Percentiles rank a stretch among this genome's conserved stretches.
phyloP scores from a whole-genome alignment of 2,888 invertebrate species.

The Syritta pipiens region DNA sequence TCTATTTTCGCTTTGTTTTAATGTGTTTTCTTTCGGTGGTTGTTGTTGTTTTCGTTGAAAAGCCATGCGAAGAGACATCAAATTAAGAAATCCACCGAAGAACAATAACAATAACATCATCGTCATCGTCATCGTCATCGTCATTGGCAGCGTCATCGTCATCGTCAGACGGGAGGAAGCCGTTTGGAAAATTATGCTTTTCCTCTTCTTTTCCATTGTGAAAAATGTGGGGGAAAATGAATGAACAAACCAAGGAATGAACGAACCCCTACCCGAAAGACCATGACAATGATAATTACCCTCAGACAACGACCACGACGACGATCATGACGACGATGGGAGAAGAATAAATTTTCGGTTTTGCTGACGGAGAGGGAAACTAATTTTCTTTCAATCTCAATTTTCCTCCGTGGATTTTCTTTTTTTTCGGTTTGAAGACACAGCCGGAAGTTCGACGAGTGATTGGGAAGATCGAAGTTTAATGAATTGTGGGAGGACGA shows the following conservation, averaged over 20 bases:
- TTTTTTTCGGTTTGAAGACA: background rate
- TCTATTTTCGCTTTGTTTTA: slow-evolving; percentile 61
- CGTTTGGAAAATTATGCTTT: slow-evolving; percentile 58
- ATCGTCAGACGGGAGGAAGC: background rate
- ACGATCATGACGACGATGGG: slow-evolving; percentile 23
- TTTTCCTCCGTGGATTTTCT: slow-evolving; percentile 18
- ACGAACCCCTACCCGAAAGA: slow-evolving; percentile 46
- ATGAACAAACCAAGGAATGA: background rate
- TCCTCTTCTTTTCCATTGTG: slow-evolving; percentile 40
- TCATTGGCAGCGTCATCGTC: background rate
- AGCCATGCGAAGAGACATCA: slow-evolving; percentile 52
- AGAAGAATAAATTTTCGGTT: slow-evolving; percentile 38
- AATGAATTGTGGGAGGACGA: too few relatives aligned
- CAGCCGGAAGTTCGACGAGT: slow-evolving; percentile 5
- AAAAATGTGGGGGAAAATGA: background rate
- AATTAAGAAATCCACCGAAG: slow-evolving; percentile 57
- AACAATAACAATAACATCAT: slow-evolving; percentile 40
- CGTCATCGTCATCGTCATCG: slow-evolving; percentile 23
- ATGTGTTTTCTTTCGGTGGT: slow-evolving; percentile 19
- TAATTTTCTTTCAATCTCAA: slow-evolving; percentile 37
- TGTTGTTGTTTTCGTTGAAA: slow-evolving; percentile 27
- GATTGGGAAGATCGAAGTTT: background rate
- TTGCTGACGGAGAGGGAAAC: slow-evolving; percentile 26
- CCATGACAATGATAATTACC: slow-evolving; percentile 65
- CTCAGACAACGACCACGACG: background rate